Evolutionary conservation across 2,797 vertebrate genomes (phyloP).

Genomic region (Phaenicophaeus curvirostris): DNA sequence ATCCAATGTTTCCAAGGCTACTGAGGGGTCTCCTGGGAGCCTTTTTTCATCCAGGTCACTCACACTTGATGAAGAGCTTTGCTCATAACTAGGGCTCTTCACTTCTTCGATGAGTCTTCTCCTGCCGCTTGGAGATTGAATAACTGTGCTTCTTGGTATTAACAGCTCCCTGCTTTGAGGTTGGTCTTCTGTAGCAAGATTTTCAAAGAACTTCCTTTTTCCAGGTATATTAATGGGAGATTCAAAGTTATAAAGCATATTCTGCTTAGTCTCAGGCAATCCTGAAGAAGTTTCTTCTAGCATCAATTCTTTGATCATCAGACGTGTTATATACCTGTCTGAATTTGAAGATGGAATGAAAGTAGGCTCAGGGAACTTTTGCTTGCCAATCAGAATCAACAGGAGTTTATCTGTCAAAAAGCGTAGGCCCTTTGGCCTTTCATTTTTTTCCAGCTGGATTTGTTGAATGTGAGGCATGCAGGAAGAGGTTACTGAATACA

Average conservation of each 20-base stretch:
- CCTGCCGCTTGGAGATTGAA: constrained; percentile 80
- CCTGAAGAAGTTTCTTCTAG: constrained; percentile 76
- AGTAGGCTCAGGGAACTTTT: constrained; percentile 84
- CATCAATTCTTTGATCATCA: constrained; percentile 84
- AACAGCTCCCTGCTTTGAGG: constrained; percentile 80
- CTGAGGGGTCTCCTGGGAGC: constrained; percentile 71
- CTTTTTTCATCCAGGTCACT: constrained; percentile 81
- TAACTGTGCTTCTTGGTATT: constrained; percentile 79
- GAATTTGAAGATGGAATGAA: constrained; percentile 88
- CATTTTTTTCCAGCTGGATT: constrained; percentile 87
- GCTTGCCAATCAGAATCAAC: constrained; percentile 87
- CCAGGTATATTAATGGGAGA: constrained; percentile 74
- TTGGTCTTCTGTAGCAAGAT: constrained; percentile 79
- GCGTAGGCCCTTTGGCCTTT: constrained; percentile 89
- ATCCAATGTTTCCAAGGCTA: constrained; percentile 81
- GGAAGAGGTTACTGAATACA: constrained; percentile 86
- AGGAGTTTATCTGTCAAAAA: constrained; percentile 88
- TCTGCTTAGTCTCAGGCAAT: constrained; percentile 43
- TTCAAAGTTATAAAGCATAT: constrained; percentile 60
- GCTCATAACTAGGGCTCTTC: constrained; percentile 77
- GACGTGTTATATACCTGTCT: constrained; percentile 85
- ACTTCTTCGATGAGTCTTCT: constrained; percentile 86
- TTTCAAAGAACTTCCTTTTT: constrained; percentile 86
- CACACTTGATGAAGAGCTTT: constrained; percentile 79
- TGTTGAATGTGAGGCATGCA: constrained; percentile 91